A percentile compares a stretch with the other conserved stretches of the same genome.
Conservation (phyloP, 1,140 invertebrate species). For the Octopus sinensis region DNA sequence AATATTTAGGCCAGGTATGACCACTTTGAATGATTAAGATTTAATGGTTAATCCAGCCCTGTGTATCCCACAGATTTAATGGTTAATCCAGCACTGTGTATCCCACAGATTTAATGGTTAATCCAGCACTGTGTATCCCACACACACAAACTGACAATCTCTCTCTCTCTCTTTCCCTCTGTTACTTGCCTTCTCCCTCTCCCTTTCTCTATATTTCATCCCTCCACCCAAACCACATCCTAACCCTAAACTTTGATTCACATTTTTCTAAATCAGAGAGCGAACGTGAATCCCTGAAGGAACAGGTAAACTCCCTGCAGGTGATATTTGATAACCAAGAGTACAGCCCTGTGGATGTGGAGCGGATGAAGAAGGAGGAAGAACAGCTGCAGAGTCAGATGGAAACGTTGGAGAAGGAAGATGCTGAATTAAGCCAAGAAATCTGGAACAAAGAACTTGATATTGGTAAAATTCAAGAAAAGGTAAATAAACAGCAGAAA, state of each 20-base stretch:
- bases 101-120: too few species aligned
- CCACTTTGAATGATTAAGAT: too few species aligned
- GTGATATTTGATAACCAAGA: constrained; percentile 42
- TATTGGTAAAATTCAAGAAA: constrained; percentile 40
- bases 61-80: too few species aligned
- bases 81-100: too few species aligned
- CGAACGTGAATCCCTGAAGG: constrained; percentile 31
- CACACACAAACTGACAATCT: too few species aligned
- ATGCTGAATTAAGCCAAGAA: constrained; percentile 35
- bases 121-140: too few species aligned
- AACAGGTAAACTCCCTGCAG: constrained; percentile 36
- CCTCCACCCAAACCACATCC: too few species aligned
- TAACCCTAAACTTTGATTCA: too few species aligned
- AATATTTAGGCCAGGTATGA: too few species aligned
- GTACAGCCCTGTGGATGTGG: constrained; percentile 42
- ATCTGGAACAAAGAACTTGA: constrained; percentile 44
- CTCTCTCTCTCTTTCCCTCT: not conserved
- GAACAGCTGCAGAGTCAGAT: constrained; percentile 38
- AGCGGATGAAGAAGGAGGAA: constrained; percentile 36
- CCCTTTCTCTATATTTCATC: not conserved
- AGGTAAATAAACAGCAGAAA: constrained; percentile 25
- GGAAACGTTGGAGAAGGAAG: constrained; percentile 36
- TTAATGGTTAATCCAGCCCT: too few species aligned
- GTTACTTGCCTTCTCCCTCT: not conserved
- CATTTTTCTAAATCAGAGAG: constrained; percentile 26